Evolutionary conservation across 1,140 invertebrate genomes (phyloP).

Genomic region (Panonychus citri): DNA sequence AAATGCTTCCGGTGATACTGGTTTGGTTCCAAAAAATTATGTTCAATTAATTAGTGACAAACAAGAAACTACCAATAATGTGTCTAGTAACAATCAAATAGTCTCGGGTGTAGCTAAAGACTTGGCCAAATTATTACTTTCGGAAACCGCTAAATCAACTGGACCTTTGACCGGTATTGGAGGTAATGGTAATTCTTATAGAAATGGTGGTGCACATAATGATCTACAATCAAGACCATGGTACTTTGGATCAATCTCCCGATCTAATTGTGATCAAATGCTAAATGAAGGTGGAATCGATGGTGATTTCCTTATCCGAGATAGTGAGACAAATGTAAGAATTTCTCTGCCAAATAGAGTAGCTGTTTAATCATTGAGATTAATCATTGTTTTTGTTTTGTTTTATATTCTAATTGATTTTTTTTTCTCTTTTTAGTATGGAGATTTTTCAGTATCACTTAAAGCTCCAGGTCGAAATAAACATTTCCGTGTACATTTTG

Average conservation of each 20-base stretch:
- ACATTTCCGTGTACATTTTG: slow-evolving; percentile 93
- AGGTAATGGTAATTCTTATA: slow-evolving; percentile 43
- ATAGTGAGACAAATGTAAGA: slow-evolving; percentile 93
- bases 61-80: neutral
- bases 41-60: slow-evolving; percentile 35
- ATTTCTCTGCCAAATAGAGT: no score
- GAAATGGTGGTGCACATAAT: slow-evolving; percentile 25
- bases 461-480: slow-evolving; percentile 94
- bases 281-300: slow-evolving; percentile 80
- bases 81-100: neutral
- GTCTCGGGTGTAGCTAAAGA: neutral
- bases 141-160: neutral
- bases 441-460: slow-evolving; percentile 91
- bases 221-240: slow-evolving; percentile 40
- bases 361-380: neutral
- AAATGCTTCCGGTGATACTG: slow-evolving; percentile 65
- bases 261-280: slow-evolving; percentile 78
- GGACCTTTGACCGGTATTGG: slow-evolving; percentile 25
- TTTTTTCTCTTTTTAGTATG: slow-evolving; percentile 42
- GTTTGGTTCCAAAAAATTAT: slow-evolving; percentile 89
- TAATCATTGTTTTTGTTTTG: slow-evolving; percentile 4
- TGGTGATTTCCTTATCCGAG: slow-evolving; percentile 92
- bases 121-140: neutral
- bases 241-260: slow-evolving; percentile 88
- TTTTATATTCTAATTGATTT: slow-evolving; percentile 3